Conservation (phyloP, 2,797 vertebrate species). For the Octomys mimax region DNA sequence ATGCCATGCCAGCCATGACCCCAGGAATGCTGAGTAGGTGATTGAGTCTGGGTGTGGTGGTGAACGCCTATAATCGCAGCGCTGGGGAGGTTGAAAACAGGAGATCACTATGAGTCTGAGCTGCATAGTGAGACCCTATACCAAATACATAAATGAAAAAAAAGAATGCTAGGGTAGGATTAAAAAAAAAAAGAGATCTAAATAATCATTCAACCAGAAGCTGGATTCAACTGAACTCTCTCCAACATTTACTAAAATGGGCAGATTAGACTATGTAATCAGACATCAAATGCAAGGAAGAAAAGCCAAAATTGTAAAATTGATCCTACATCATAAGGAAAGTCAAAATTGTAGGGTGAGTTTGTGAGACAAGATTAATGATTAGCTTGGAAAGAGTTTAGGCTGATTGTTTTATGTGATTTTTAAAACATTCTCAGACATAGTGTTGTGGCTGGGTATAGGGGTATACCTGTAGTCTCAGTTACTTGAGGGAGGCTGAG, state of each 20-base stretch:
- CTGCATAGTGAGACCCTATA: too few relatives aligned
- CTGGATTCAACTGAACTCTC: neutral
- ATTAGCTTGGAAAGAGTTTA: conserved; percentile 44
- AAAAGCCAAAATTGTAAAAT: neutral
- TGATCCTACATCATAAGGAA: neutral
- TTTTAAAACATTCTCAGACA: conserved; percentile 26
- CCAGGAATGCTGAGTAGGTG: too few relatives aligned
- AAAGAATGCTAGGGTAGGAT: neutral
- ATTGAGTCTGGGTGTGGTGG: too few relatives aligned
- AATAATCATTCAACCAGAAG: neutral
- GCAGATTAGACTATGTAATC: neutral
- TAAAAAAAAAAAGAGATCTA: neutral
- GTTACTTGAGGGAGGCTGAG: neutral
- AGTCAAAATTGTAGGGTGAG: neutral
- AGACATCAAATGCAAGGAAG: neutral
- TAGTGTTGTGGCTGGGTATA: neutral
- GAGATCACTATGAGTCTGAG: too few relatives aligned
- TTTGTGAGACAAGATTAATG: neutral
- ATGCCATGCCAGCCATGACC: too few relatives aligned
- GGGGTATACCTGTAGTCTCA: neutral
- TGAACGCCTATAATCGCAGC: too few relatives aligned
- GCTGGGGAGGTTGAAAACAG: too few relatives aligned
- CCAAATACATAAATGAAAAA: too few relatives aligned
- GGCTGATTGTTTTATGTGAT: neutral
- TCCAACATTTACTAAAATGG: neutral